Percentiles rank a stretch among this genome's conserved stretches.
These are phyloP conservation scores for Sarcophaga rosellei DNA, from an alignment of 2,888 invertebrate species.

Conservation along the genomic window DNA sequence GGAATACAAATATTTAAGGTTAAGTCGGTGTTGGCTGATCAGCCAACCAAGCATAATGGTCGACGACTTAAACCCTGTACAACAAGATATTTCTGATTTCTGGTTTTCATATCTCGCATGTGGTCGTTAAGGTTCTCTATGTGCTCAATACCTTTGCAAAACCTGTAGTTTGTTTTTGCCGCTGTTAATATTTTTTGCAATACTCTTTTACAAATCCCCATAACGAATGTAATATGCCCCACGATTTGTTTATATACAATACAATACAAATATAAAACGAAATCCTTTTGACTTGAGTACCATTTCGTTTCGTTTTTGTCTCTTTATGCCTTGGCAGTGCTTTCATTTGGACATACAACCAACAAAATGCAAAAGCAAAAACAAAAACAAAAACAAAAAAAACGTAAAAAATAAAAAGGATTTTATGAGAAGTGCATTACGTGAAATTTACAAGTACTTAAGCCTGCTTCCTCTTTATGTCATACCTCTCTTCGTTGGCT, in stretches of 20 bases:
- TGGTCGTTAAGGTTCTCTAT: neutral
- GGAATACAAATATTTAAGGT: slow-evolving; percentile 30
- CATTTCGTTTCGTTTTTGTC: neutral
- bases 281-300: slow-evolving; percentile 22
- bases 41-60: neutral
- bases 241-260: neutral
- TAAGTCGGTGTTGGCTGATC: neutral
- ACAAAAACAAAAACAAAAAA: slow-evolving; percentile 40
- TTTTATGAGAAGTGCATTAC: slow-evolving; percentile 76
- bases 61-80: neutral
- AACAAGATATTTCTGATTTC: neutral
- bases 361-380: slow-evolving; percentile 62
- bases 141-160: neutral
- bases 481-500: no score
- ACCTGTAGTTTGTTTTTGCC: neutral
- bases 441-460: slow-evolving; percentile 78
- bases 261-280: neutral
- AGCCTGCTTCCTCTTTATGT: slow-evolving; percentile 63
- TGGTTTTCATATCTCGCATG: neutral
- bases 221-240: neutral
- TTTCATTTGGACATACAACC: slow-evolving; percentile 67
- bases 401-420: slow-evolving; percentile 31
- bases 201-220: neutral
- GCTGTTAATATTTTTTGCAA: neutral
- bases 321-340: neutral